These are phyloP conservation scores for Elanus axillaris DNA, from an alignment of 2,113 vertebrate genomes.

Conservation along the genomic window DNA sequence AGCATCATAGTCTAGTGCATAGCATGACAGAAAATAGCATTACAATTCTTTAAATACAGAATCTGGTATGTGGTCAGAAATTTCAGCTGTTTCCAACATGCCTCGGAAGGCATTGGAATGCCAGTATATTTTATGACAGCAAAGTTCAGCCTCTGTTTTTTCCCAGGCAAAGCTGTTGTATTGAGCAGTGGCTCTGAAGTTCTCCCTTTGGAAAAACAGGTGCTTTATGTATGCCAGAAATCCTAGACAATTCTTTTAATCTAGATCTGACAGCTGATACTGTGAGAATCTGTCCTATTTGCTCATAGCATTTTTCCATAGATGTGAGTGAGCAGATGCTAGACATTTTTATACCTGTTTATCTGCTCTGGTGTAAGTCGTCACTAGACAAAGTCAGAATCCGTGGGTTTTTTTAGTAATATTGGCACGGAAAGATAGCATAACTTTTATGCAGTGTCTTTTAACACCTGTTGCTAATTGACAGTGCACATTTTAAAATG, in stretches of 20 bases:
- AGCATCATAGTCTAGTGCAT: background rate
- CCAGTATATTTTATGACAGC: background rate
- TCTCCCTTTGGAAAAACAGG: background rate
- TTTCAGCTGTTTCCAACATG: background rate
- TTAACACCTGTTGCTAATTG: background rate
- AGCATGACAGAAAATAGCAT: background rate
- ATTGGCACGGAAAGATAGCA: background rate
- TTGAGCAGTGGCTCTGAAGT: background rate
- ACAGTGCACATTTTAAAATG: background rate
- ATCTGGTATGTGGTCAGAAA: background rate
- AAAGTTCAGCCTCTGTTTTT: background rate
- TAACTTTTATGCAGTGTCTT: background rate
- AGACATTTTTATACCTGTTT: background rate
- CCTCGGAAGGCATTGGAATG: background rate
- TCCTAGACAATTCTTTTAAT: background rate
- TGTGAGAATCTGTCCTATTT: background rate
- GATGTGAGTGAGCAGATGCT: background rate
- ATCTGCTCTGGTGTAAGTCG: background rate
- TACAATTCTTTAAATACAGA: conserved; percentile 16
- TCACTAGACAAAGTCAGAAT: background rate
- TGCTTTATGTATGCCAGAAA: background rate
- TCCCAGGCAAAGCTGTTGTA: background rate
- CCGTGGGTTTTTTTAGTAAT: background rate
- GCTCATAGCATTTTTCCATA: background rate
- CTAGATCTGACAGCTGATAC: background rate